phyloP scores from a whole-genome alignment of 1,140 invertebrate genomes.

The Sinonovacula constricta region DNA sequence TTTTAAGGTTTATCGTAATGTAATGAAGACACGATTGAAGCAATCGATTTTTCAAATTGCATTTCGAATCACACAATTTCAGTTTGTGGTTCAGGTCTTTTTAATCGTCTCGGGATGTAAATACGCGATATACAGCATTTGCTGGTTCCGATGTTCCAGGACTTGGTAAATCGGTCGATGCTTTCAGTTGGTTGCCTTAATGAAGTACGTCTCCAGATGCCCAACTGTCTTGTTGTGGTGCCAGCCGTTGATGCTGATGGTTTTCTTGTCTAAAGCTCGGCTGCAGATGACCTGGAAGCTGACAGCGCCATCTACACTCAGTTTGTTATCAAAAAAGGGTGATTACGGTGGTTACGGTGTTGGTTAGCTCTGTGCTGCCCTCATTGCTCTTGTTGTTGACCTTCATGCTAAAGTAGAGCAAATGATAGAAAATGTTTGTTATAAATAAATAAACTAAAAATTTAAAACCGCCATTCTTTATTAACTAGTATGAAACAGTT shows the following conservation, averaged over 20 bases:
- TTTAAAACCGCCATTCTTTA: too few species aligned
- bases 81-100: too few species aligned
- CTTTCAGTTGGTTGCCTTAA: constrained; percentile 83
- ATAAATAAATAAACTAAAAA: too few species aligned
- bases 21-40: too few species aligned
- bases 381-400: neutral
- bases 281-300: constrained; percentile 73
- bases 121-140: constrained; percentile 45
- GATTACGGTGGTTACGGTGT: constrained; percentile 67
- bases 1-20: too few species aligned
- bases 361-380: neutral
- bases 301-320: constrained; percentile 73
- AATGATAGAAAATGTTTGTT: too few species aligned
- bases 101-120: too few species aligned
- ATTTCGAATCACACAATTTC: too few species aligned
- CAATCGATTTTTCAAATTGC: too few species aligned
- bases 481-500: too few species aligned
- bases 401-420: neutral
- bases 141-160: constrained; percentile 53
- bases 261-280: constrained; percentile 64
- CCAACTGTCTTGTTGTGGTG: constrained; percentile 89
- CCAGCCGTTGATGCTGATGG: constrained; percentile 79
- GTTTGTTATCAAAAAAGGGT: constrained; percentile 65
- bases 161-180: constrained; percentile 65
- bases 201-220: constrained; percentile 91